These are phyloP conservation scores for Diarsia mendica DNA, from an alignment of 2,888 invertebrate genomes.

Conservation along the genomic window DNA sequence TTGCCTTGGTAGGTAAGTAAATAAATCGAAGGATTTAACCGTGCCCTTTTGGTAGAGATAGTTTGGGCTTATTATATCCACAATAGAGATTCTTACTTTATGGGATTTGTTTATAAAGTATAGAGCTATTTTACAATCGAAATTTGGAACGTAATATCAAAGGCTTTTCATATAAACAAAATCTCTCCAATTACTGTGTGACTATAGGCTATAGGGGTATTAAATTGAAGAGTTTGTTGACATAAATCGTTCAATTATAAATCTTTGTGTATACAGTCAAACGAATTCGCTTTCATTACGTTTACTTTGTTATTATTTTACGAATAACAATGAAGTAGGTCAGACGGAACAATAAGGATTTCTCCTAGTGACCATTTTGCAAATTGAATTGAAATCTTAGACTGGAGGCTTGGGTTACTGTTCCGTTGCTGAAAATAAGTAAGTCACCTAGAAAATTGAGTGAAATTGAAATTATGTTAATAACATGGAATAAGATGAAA, in stretches of 20 bases:
- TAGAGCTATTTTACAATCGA: not conserved
- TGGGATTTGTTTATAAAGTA: not conserved
- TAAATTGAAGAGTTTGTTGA: conserved; percentile 3
- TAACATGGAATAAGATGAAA: not conserved
- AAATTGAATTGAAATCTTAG: conserved; percentile 58
- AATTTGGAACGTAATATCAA: not conserved
- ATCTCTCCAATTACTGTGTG: not conserved
- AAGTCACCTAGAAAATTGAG: conserved; percentile 27
- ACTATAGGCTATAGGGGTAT: not conserved
- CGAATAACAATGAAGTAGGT: conserved; percentile 39
- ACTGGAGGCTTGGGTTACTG: not conserved
- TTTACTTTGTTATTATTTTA: conserved; percentile 28
- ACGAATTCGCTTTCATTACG: conserved; percentile 17
- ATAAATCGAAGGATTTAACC: no score
- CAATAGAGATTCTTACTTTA: not conserved
- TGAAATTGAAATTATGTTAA: not conserved
- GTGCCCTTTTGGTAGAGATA: no score
- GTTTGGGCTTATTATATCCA: not conserved
- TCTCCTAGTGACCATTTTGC: conserved; percentile 36
- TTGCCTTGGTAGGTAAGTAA: not conserved
- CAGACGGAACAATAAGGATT: conserved; percentile 32
- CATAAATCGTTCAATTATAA: not conserved
- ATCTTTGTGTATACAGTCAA: conserved; percentile 16
- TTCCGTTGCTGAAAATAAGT: conserved; percentile 18
- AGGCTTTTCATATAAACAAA: no score